Percentiles rank a stretch among this genome's conserved stretches.
Conservation (phyloP, 2,113 vertebrate species). For the Dromas ardeola region DNA sequence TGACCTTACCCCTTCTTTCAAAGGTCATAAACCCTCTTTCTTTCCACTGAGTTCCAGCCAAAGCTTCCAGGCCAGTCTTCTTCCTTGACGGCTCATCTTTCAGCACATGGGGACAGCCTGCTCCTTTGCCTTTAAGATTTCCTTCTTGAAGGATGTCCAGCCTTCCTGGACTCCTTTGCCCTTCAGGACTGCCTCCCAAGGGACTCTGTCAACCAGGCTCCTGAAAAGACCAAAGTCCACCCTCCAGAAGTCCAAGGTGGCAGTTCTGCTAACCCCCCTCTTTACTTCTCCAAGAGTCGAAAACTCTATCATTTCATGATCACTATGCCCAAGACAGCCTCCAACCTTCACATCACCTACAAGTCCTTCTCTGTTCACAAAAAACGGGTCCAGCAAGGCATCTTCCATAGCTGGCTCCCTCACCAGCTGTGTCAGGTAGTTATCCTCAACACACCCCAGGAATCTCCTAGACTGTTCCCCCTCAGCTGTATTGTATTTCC, state of each 20-base stretch:
- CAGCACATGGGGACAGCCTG: not conserved
- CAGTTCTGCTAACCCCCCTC: not conserved
- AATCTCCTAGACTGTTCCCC: not conserved
- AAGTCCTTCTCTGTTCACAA: not conserved
- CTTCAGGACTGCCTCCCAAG: not conserved
- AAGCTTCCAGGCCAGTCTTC: not conserved
- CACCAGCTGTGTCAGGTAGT: not conserved
- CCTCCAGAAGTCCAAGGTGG: not conserved
- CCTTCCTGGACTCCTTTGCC: not conserved
- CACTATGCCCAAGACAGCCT: not conserved
- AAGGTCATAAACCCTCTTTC: not conserved
- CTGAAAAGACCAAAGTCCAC: not conserved
- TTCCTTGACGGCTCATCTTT: not conserved
- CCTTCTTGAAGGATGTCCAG: not conserved
- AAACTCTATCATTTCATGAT: not conserved
- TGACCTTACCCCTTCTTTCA: not conserved
- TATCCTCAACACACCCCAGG: not conserved
- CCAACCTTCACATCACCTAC: not conserved
- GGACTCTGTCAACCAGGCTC: not conserved
- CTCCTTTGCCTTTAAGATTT: not conserved
- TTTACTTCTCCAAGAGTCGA: not conserved
- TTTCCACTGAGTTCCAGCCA: not conserved
- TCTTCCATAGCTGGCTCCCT: not conserved
- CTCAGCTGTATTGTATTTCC: not conserved
- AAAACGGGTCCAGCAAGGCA: not conserved